Evolutionary conservation across 2,113 vertebrate species (phyloP), one percentile per base, ranked within the genome.

Genomic region (Picathartes gymnocephalus): DNA sequence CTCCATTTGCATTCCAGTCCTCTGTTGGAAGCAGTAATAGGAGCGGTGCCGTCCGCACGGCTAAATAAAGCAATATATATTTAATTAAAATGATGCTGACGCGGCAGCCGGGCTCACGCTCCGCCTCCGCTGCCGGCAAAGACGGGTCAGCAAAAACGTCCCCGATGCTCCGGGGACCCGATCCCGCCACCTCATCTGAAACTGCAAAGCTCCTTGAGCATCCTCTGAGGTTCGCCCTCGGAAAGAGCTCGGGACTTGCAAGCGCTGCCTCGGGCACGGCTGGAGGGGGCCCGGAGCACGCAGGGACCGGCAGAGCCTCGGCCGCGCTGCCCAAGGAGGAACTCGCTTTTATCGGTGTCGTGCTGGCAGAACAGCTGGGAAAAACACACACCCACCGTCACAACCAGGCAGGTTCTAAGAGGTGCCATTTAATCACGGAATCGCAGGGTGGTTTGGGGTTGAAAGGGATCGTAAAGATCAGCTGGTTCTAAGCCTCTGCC

Each of bases 11-110:
- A 83, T 88, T 73, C 71, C 80, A n/a, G 56, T 1, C 68, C 65
- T 86, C 73, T 53, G 39, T 2, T 79, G 88, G 80, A 81, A 83
- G 81, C 88, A 27, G 71, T 16, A 73, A 84, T 3, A 37, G 40
- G 25, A 56, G 42, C 4, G 47, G n/a, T 39, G 79, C 48, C 60
- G 68, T 16, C 60, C 18, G 1, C 42, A 11, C 7, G 13, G 69
- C 78, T 68, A 51, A 87, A 69, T 25, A 79, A 77, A 93, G 91
- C 30, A 2, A 69, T 54, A 66, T 39, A 28, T 69, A 88, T 47
- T 71, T 92, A 85, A 95, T 97, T 96, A 95, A 95, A 95, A 93
- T 11, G 69, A 57, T 90, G 91, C 94, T 94, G 94, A 94, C 6
- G 21, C 21, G 3, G 91, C 84, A 92, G 82, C 86, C 31, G 24